Evolutionary conservation across 2,113 vertebrate species (phyloP), one percentile per base, ranked within the genome.

Genomic region (Oncorhynchus mykiss): DNA sequence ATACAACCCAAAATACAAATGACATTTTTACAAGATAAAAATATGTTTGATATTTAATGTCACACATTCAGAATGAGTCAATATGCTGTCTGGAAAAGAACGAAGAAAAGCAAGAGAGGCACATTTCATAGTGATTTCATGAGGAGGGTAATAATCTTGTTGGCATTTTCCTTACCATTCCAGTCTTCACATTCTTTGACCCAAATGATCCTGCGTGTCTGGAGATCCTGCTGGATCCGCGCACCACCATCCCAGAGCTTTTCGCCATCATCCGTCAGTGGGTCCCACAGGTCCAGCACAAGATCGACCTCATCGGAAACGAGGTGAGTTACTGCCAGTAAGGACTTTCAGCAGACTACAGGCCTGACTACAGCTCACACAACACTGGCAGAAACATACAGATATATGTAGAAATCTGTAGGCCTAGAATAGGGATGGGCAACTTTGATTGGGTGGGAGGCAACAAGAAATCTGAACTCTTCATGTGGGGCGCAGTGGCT

Each of bases 201-300:
- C 96, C 96, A 1, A 97, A 96, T 31, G 96, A 97, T 84, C 94
- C 95, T 0, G 96, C 95, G 0, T 98, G 96, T 75, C 86, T 94
- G 88, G 95, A 97, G 85, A 97, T 97, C 88, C 94, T 98, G 31
- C 88, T 88, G 67, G 94, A 98, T 72, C 94, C 95, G 0, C 90
- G 84, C 71, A 98, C 96, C 73, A 94, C 93, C 48, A 85, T 98
- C 67, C 95, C 96, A 0, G 94, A 98, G 84, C 92, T 98, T 57
- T 98, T 98, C 0, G 96, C 96, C 68, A 96, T 97, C 20, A 93
- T 97, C 78, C 93, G 96, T 1, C 96, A 98, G 80, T 98, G 96
- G 96, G 96, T 98, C 1, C 96, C 96, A 0, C 96, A 98, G 77
- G 96, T 97, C 31, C 96, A 98, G 75, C 96, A 98, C 92, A 96